phyloP scores from a whole-genome alignment of 2,113 vertebrate species.

The Hypocryptadius cinnamomeus region DNA sequence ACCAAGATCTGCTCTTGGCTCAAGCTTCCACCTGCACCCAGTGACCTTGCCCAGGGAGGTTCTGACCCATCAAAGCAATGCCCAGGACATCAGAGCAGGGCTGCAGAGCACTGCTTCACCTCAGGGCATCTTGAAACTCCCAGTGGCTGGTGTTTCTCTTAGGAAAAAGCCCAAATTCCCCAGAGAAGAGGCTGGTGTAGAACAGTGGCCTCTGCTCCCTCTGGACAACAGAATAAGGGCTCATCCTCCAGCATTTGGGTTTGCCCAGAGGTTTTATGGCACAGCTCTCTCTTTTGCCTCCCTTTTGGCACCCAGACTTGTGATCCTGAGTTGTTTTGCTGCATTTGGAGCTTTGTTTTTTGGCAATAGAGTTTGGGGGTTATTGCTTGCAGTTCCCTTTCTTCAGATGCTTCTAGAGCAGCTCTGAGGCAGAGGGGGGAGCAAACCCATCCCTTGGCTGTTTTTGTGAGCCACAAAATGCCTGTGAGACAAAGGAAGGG shows the following conservation, averaged over 20 bases:
- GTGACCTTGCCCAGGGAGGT: background rate
- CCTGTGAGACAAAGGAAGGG: background rate
- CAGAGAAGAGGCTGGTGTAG: background rate
- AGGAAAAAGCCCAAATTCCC: background rate
- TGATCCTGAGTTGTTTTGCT: background rate
- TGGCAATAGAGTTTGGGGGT: background rate
- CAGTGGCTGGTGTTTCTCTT: background rate
- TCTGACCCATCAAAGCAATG: rapidly evolving
- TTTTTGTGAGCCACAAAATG: background rate
- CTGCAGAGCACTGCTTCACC: background rate
- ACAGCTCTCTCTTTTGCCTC: background rate
- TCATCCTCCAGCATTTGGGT: background rate
- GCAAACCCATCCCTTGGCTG: background rate
- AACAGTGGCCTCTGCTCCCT: background rate
- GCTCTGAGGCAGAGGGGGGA: background rate
- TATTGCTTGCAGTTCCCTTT: background rate
- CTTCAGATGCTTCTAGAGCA: background rate
- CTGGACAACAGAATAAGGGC: background rate
- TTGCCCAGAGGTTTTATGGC: background rate
- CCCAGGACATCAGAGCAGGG: background rate
- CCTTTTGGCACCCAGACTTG: background rate
- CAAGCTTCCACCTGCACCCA: background rate
- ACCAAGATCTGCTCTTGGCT: background rate
- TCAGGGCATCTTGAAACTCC: background rate
- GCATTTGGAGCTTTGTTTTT: background rate